A percentile compares a stretch with the other conserved stretches of the same genome.
These are phyloP conservation scores for Pelecanus crispus DNA, from an alignment of 2,113 vertebrate species.

Conservation along the genomic window DNA sequence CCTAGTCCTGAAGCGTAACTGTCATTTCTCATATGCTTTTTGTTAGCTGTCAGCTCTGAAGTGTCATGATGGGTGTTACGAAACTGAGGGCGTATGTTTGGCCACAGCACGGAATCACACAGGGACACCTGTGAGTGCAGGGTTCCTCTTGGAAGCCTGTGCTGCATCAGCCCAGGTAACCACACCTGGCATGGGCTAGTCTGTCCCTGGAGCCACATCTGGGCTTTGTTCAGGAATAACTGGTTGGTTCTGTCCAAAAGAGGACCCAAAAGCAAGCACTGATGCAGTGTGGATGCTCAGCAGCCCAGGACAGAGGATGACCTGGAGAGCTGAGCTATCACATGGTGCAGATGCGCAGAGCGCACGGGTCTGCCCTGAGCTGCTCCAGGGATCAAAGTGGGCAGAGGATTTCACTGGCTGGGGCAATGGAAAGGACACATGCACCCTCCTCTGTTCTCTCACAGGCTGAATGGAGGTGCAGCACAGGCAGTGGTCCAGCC, in stretches of 20 bases:
- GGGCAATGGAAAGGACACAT: neutral
- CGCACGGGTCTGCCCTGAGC: neutral
- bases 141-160: neutral
- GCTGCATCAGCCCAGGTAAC: neutral
- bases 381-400: neutral
- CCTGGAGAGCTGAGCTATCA: neutral
- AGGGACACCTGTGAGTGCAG: neutral
- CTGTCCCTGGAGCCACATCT: neutral
- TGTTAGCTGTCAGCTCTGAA: neutral
- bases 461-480: neutral
- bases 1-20: neutral
- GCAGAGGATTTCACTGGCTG: neutral
- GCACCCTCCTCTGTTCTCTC: neutral
- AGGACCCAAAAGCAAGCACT: neutral
- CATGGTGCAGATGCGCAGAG: neutral
- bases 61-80: neutral
- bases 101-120: neutral
- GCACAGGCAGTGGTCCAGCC: neutral
- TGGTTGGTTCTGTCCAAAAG: neutral
- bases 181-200: neutral
- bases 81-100: neutral
- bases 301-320: neutral
- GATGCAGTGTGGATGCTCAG: neutral
- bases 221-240: neutral
- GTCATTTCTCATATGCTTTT: neutral